Percentiles rank a stretch among this genome's conserved stretches.
These are phyloP conservation scores for Serrognathus titanus DNA, from an alignment of 2,888 invertebrate species.

Conservation along the genomic window DNA sequence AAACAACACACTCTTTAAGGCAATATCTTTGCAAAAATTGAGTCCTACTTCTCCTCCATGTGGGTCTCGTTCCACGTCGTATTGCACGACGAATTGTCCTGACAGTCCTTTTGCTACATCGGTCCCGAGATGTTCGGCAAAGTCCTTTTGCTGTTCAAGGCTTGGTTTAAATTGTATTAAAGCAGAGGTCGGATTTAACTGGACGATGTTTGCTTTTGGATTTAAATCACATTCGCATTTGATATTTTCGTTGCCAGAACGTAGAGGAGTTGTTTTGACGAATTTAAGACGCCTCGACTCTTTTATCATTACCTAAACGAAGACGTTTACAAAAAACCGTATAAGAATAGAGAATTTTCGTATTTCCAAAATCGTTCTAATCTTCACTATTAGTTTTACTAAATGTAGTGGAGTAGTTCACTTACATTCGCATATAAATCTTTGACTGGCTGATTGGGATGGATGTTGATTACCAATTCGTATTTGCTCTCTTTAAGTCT, in stretches of 20 bases:
- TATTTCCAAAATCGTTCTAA: no score
- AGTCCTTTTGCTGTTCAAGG: constrained; percentile 55
- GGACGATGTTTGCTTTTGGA: constrained; percentile 37
- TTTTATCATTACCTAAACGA: constrained; percentile 30
- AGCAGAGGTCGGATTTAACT: constrained; percentile 34
- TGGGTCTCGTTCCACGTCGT: constrained; percentile 62
- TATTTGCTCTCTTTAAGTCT: constrained; percentile 62
- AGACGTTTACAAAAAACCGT: no score
- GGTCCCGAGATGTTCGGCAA: constrained; percentile 47
- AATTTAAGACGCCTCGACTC: constrained; percentile 60
- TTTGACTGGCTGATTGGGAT: constrained; percentile 64
- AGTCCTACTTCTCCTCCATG: constrained; percentile 55
- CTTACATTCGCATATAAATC: constrained; percentile 57
- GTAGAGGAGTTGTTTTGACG: constrained; percentile 61
- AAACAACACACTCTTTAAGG: constrained; percentile 13
- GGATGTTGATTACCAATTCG: constrained; percentile 65
- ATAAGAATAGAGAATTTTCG: no score
- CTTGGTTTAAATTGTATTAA: constrained; percentile 58
- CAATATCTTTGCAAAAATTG: no score
- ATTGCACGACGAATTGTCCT: constrained; percentile 67
- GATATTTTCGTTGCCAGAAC: constrained; percentile 62
- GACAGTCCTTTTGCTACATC: constrained; percentile 51
- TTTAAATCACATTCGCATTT: constrained; percentile 51
- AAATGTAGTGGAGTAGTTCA: no score
- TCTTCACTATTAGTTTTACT: no score